phyloP scores from a whole-genome alignment of 2,113 vertebrate species.

The Lepisosteus oculatus region DNA sequence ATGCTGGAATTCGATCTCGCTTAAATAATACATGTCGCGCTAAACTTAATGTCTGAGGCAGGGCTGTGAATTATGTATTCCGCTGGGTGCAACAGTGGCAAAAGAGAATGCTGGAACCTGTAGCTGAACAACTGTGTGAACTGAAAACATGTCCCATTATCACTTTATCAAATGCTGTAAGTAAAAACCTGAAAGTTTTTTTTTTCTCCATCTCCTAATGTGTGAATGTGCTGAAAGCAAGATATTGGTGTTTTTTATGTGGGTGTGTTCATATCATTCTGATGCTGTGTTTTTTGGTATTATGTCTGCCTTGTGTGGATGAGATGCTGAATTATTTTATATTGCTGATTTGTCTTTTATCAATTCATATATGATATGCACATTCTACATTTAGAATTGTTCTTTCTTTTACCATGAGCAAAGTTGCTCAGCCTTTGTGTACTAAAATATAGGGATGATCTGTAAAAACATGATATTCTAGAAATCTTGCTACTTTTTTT shows the following conservation, averaged over 20 bases:
- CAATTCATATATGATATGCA: too few relatives aligned
- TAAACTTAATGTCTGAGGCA: constrained; percentile 68
- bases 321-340: not conserved
- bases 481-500: not conserved
- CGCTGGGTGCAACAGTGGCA: constrained; percentile 56
- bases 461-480: too few relatives aligned
- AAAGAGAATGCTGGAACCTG: constrained; percentile 70
- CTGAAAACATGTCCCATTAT: constrained; percentile 88
- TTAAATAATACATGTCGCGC: constrained; percentile 71
- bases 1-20: constrained; percentile 43
- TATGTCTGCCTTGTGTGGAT: constrained; percentile 1
- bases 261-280: constrained; percentile 1
- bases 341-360: too few relatives aligned
- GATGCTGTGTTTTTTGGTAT: constrained; percentile 8
- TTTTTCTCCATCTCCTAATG: not conserved
- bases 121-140: constrained; percentile 60
- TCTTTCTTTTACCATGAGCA: too few relatives aligned
- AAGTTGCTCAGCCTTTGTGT: too few relatives aligned
- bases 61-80: constrained; percentile 77
- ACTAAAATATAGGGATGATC: too few relatives aligned
- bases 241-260: not conserved
- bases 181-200: constrained; percentile 60
- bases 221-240: not conserved
- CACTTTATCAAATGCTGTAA: constrained; percentile 96
- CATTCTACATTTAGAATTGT: too few relatives aligned